Percentiles rank a stretch among this genome's conserved stretches.
These are phyloP conservation scores for Magallana angulata DNA, from an alignment of 1,140 invertebrate species.

Conservation along the genomic window DNA sequence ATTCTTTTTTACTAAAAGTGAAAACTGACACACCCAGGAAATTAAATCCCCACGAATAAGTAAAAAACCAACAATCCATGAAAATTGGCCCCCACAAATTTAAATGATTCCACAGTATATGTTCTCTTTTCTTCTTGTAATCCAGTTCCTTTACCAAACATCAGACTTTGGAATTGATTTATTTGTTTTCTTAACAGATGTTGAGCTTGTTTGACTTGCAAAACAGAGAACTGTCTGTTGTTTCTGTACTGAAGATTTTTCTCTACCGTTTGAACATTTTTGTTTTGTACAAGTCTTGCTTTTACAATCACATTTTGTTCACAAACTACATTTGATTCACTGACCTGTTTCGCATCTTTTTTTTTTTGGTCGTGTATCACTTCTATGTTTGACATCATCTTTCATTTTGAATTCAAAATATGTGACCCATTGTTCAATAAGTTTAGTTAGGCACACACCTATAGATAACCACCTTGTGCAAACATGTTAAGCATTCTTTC, in stretches of 20 bases:
- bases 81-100: too few species aligned
- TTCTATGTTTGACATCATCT: conserved; percentile 20
- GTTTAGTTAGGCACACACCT: conserved; percentile 49
- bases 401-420: conserved; percentile 50
- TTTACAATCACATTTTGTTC: conserved; percentile 25
- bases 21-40: too few species aligned
- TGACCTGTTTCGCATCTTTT: neutral
- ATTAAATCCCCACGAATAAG: too few species aligned
- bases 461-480: conserved; percentile 62
- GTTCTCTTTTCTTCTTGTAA: neutral
- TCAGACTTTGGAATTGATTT: too few species aligned
- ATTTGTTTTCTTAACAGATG: too few species aligned
- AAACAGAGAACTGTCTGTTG: too few species aligned
- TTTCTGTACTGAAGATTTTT: neutral
- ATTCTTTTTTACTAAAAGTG: too few species aligned
- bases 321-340: neutral
- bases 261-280: neutral
- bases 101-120: too few species aligned
- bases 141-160: neutral
- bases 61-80: too few species aligned
- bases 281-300: neutral
- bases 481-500: conserved; percentile 57
- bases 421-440: conserved; percentile 53
- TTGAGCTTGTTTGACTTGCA: too few species aligned
- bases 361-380: neutral